Conservation (phyloP, 2,113 vertebrate genomes). For the Lophotis ruficrista region DNA sequence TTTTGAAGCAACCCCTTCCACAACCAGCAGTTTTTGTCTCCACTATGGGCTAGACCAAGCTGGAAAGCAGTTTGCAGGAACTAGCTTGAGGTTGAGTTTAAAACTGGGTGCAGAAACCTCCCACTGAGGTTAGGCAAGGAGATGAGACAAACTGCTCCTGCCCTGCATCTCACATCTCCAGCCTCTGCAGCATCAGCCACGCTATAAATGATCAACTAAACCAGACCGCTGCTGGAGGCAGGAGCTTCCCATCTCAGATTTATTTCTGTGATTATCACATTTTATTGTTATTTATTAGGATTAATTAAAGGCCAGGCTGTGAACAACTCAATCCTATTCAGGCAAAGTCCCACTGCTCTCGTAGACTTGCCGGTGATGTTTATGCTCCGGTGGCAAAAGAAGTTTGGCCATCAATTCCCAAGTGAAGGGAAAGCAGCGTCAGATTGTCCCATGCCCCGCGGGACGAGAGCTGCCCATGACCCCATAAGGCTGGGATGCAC, state of each 20-base stretch:
- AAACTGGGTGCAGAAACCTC: not conserved
- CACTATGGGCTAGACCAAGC: not conserved
- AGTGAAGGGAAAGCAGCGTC: not conserved
- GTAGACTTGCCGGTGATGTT: not conserved
- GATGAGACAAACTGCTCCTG: not conserved
- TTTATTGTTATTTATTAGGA: conserved; percentile 72
- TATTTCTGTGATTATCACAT: conserved; percentile 65
- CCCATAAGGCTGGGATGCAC: not conserved
- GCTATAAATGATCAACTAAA: conserved; percentile 50
- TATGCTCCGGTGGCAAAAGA: not conserved
- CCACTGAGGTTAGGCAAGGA: not conserved
- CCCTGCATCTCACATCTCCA: not conserved
- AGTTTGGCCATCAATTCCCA: not conserved
- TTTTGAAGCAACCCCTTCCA: not conserved
- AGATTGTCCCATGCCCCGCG: not conserved
- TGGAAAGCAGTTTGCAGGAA: not conserved
- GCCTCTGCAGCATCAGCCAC: not conserved
- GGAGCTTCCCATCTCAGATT: conserved; percentile 45
- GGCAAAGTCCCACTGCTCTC: not conserved
- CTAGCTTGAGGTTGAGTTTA: not conserved
- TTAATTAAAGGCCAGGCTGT: conserved; percentile 54
- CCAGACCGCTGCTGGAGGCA: not conserved
- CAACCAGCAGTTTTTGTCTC: not conserved
- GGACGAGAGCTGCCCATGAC: not conserved
- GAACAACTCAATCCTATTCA: conserved; percentile 53